A percentile compares a stretch with the other conserved stretches of the same genome.
Evolutionary conservation across 2,888 invertebrate species (phyloP).

Genomic region (Diarsia rubi): DNA sequence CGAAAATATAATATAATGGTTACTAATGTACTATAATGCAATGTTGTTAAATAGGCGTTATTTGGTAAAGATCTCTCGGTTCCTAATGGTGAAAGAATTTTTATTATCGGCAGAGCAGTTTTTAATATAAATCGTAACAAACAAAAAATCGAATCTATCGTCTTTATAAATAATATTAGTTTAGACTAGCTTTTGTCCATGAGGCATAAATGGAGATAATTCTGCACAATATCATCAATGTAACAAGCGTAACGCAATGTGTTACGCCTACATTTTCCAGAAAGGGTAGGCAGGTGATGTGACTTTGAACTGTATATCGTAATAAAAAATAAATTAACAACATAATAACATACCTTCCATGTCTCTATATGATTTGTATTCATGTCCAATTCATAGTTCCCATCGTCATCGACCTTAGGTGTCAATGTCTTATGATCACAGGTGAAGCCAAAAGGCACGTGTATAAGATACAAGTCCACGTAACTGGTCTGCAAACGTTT

Average conservation of each 20-base stretch:
- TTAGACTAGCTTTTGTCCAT: background rate
- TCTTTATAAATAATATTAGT: too few relatives aligned
- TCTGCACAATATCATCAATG: background rate
- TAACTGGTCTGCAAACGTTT: slow-evolving; percentile 92
- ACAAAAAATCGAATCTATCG: too few relatives aligned
- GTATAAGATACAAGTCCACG: slow-evolving; percentile 95
- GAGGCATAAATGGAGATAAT: background rate
- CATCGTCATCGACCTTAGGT: slow-evolving; percentile 91
- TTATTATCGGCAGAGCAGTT: too few relatives aligned
- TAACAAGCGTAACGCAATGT: too few relatives aligned
- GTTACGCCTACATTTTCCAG: background rate
- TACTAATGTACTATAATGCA: too few relatives aligned
- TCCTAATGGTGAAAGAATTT: too few relatives aligned
- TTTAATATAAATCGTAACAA: too few relatives aligned
- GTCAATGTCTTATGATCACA: slow-evolving; percentile 90
- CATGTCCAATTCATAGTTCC: slow-evolving; percentile 91
- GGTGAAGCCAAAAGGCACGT: slow-evolving; percentile 93
- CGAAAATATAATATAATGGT: too few relatives aligned
- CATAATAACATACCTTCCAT: slow-evolving; percentile 92
- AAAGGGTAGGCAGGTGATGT: too few relatives aligned
- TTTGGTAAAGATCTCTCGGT: too few relatives aligned
- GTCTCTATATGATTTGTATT: slow-evolving; percentile 92
- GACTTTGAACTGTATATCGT: background rate
- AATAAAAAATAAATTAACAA: background rate
- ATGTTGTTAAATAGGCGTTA: too few relatives aligned